phyloP scores from a whole-genome alignment of 1,140 invertebrate species.

The Zaprionus kolodkinae region DNA sequence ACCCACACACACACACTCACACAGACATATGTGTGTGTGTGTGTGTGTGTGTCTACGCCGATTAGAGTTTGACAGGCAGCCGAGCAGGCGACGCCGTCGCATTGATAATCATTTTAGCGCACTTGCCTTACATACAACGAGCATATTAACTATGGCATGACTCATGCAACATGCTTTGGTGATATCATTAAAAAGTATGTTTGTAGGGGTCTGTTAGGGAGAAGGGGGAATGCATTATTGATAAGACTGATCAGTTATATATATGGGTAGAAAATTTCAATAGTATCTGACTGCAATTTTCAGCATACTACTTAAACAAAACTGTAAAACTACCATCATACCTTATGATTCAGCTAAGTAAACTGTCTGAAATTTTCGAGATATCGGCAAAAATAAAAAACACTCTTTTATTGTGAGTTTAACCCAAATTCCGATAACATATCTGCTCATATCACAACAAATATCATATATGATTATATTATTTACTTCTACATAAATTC shows the following conservation, averaged over 20 bases:
- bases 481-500: too few species aligned
- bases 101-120: conserved; percentile 38
- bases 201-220: too few species aligned
- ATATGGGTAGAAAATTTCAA: too few species aligned
- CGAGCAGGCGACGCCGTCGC: conserved; percentile 27
- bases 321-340: not conserved
- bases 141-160: conserved; percentile 17
- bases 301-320: not conserved
- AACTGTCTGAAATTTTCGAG: not conserved
- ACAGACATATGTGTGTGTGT: not conserved
- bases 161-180: conserved; percentile 11
- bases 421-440: too few species aligned
- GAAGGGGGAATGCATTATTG: not conserved
- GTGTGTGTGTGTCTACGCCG: conserved; percentile 4
- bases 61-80: conserved; percentile 31
- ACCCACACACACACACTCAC: conserved; percentile 27
- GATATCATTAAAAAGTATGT: not conserved
- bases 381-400: not conserved
- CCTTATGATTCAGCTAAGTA: not conserved
- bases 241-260: not conserved
- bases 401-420: too few species aligned
- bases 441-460: too few species aligned
- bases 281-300: not conserved
- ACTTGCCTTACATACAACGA: not conserved
- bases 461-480: not conserved